Percentiles rank a stretch among this genome's conserved stretches.
phyloP scores from a whole-genome alignment of 2,888 invertebrate genomes.

The Drosophila formosana region DNA sequence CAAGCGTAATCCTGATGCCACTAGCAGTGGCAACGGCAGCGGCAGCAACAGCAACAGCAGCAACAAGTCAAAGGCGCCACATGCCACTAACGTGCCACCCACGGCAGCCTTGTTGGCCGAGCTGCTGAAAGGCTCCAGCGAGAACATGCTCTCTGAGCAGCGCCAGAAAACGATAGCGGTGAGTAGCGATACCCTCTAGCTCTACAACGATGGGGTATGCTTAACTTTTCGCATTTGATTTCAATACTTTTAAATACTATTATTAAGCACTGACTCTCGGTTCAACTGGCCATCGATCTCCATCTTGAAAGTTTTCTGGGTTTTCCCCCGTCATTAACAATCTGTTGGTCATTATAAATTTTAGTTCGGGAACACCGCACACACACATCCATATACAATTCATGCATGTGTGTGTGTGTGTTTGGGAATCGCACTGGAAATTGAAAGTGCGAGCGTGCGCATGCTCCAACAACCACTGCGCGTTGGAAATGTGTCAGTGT shows the following conservation, averaged over 20 bases:
- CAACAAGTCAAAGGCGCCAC: conserved; percentile 53
- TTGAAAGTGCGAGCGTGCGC: conserved; percentile 47
- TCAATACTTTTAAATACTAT: not conserved
- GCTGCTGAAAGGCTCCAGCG: conserved; percentile 92
- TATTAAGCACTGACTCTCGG: too few relatives aligned
- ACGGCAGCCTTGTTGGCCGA: conserved; percentile 91
- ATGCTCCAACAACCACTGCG: conserved; percentile 66
- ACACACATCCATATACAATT: conserved; percentile 6
- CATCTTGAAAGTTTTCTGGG: conserved; percentile 10
- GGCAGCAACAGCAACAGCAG: conserved; percentile 6
- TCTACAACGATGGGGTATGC: not conserved
- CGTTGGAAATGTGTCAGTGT: conserved; percentile 77
- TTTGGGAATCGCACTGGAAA: conserved; percentile 49
- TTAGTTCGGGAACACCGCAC: conserved; percentile 17
- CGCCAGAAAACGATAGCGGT: conserved; percentile 84
- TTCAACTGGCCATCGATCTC: conserved; percentile 19
- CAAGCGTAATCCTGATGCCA: conserved; percentile 81
- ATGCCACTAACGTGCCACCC: conserved; percentile 79
- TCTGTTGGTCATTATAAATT: conserved; percentile 26
- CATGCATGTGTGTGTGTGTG: conserved; percentile 6
- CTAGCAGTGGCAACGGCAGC: conserved; percentile 30
- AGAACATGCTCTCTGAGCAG: conserved; percentile 89
- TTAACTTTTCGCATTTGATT: not conserved
- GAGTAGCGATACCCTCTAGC: conserved; percentile 56
- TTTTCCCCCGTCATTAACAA: conserved; percentile 16